A percentile compares a stretch with the other conserved stretches of the same genome.
phyloP scores from a whole-genome alignment of 2,888 invertebrate genomes.

The Arctia plantaginis region DNA sequence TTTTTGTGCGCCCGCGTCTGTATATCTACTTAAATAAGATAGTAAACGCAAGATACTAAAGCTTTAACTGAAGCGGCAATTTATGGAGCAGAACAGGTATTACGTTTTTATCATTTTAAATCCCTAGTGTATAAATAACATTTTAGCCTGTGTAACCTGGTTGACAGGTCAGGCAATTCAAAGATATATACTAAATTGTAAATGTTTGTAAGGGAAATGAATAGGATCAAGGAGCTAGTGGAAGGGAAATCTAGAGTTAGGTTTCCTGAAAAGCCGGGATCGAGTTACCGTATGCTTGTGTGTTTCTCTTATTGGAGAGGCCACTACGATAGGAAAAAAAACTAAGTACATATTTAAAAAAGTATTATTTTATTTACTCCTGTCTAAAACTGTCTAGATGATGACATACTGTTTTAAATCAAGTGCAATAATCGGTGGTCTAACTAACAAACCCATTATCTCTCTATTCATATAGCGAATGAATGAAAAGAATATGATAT shows the following conservation, averaged over 20 bases:
- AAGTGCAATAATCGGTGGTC: too few relatives aligned
- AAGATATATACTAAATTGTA: too few relatives aligned
- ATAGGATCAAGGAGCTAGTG: background rate
- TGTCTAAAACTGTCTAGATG: background rate
- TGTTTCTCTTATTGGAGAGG: background rate
- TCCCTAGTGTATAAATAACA: background rate
- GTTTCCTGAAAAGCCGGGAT: background rate
- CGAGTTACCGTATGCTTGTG: background rate
- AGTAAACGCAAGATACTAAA: background rate
- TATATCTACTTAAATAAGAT: background rate
- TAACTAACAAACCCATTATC: too few relatives aligned
- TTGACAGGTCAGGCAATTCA: too few relatives aligned
- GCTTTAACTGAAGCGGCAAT: background rate
- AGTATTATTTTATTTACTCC: too few relatives aligned
- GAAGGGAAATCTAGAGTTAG: background rate
- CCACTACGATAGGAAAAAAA: background rate
- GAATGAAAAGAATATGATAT: too few relatives aligned
- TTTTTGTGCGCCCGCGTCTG: background rate
- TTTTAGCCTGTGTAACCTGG: too few relatives aligned
- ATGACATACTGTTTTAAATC: too few relatives aligned
- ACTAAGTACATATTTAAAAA: too few relatives aligned
- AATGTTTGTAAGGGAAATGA: background rate
- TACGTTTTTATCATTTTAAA: too few relatives aligned
- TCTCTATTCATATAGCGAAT: too few relatives aligned
- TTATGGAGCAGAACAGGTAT: too few relatives aligned